Evolutionary conservation across 2,888 invertebrate genomes (phyloP).

Genomic region (Strigamia maritima): DNA sequence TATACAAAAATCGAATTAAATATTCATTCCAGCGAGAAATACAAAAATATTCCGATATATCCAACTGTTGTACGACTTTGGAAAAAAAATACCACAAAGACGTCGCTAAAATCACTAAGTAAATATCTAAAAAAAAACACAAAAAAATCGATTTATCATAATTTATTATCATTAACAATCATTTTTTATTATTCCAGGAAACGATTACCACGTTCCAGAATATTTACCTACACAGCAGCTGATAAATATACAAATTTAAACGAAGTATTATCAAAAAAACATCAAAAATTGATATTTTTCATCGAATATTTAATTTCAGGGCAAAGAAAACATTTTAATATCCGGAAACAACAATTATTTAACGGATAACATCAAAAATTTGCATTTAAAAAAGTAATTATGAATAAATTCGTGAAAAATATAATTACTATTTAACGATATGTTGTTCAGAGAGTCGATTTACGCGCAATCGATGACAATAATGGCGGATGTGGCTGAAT

Average conservation of each 20-base stretch:
- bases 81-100: constrained; percentile 3
- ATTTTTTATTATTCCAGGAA: background rate
- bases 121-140: background rate
- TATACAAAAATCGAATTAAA: background rate
- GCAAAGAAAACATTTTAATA: background rate
- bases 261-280: background rate
- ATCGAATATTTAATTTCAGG: background rate
- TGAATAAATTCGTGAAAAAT: too few relatives aligned
- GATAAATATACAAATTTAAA: background rate
- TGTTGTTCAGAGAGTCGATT: too few relatives aligned
- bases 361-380: background rate
- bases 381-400: background rate
- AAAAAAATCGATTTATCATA: background rate
- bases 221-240: background rate
- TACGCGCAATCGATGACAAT: constrained; percentile 33
- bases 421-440: too few relatives aligned
- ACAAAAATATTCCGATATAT: background rate
- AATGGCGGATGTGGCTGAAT: constrained; percentile 33
- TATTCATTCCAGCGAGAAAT: background rate
- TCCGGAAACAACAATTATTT: background rate
- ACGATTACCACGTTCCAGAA: background rate
- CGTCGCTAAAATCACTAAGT: background rate
- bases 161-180: background rate
- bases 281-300: too few relatives aligned
- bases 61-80: background rate